Percentiles rank a stretch among this genome's conserved stretches.
These are phyloP conservation scores for Acrobasis repandana DNA, from an alignment of 2,888 invertebrate species.

Conservation along the genomic window DNA sequence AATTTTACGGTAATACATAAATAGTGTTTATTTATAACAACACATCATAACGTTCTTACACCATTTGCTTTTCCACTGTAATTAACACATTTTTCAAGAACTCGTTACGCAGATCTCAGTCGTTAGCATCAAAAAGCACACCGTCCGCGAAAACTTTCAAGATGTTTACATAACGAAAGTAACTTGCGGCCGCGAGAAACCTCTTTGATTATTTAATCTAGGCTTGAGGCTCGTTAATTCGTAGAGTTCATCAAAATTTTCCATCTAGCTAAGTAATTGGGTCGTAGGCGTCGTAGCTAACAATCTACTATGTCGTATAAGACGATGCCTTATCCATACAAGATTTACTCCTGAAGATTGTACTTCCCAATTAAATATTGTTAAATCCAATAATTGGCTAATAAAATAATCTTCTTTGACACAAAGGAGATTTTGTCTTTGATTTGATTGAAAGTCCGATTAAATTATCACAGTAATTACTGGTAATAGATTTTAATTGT, in stretches of 20 bases:
- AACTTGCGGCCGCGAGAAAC: conserved; percentile 6
- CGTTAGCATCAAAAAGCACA: conserved; percentile 4
- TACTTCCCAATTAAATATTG: not conserved
- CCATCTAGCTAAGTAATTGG: conserved; percentile 18
- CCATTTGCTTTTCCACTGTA: not conserved
- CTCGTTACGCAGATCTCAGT: not conserved
- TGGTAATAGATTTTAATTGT: no score
- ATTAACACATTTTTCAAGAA: not conserved
- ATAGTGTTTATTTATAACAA: no score
- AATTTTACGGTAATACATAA: no score
- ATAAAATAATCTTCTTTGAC: not conserved
- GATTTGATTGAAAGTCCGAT: not conserved
- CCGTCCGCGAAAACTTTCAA: conserved; percentile 16
- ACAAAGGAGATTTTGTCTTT: not conserved
- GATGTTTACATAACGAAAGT: conserved; percentile 11
- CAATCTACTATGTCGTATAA: not conserved
- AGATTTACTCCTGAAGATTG: not conserved
- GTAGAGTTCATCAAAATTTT: conserved; percentile 20
- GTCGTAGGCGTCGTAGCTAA: conserved; percentile 2
- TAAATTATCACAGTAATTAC: not conserved
- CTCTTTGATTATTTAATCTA: conserved; percentile 30
- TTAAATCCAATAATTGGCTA: conserved; percentile 3
- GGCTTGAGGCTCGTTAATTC: conserved; percentile 22
- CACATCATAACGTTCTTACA: no score
- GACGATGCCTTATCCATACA: no score